phyloP scores from a whole-genome alignment of 2,797 vertebrate species.

The Champsocephalus esox region DNA sequence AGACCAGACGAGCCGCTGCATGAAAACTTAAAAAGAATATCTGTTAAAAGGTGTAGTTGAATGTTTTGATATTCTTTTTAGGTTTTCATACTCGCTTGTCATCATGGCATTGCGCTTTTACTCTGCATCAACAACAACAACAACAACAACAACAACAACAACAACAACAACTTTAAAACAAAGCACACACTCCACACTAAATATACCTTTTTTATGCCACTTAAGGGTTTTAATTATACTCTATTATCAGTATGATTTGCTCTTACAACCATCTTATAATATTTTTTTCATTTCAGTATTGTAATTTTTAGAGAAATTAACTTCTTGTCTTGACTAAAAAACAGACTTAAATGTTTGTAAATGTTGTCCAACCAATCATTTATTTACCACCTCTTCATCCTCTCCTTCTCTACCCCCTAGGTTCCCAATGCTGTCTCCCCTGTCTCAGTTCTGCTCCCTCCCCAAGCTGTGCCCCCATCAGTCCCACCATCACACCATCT shows the following conservation, averaged over 20 bases:
- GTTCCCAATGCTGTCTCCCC: slow-evolving; percentile 86
- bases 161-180: too few relatives aligned
- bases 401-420: slow-evolving; percentile 59
- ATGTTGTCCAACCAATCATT: neutral
- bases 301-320: neutral
- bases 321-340: neutral
- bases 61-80: neutral
- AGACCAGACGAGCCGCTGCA: too few relatives aligned
- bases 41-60: too few relatives aligned
- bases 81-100: slow-evolving; percentile 1
- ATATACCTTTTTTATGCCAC: neutral
- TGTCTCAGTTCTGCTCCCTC: slow-evolving; percentile 81
- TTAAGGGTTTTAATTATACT: neutral
- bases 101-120: neutral
- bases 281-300: neutral
- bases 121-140: neutral
- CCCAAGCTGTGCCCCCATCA: slow-evolving; percentile 88
- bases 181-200: neutral
- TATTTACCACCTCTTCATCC: neutral
- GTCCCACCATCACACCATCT: slow-evolving; percentile 95
- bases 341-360: neutral
- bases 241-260: neutral
- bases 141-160: too few relatives aligned
- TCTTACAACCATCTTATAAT: neutral
- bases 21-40: too few relatives aligned